phyloP scores from a whole-genome alignment of 2,888 invertebrate species.

The Coleophora flavipennella region DNA sequence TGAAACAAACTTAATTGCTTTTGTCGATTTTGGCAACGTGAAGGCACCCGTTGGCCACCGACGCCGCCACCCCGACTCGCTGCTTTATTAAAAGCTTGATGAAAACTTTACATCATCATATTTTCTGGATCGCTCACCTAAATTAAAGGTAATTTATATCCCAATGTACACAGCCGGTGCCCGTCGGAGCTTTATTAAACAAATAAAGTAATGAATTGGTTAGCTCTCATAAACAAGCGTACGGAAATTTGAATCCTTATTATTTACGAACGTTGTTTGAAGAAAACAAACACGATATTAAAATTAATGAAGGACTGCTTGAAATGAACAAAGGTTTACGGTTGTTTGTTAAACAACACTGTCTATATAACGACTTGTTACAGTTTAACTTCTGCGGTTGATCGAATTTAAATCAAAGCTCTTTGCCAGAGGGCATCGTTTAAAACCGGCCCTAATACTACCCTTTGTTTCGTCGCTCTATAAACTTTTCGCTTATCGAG shows the following conservation, averaged over 20 bases:
- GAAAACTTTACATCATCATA: constrained; percentile 66
- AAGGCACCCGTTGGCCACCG: background rate
- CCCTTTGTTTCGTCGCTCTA: too few relatives aligned
- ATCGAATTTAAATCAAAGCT: too few relatives aligned
- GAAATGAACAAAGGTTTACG: constrained; percentile 16
- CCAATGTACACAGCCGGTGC: constrained; percentile 54
- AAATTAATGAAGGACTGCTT: constrained; percentile 31
- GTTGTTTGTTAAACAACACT: constrained; percentile 17
- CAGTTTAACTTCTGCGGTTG: too few relatives aligned
- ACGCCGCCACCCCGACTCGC: constrained; percentile 14
- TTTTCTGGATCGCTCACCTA: constrained; percentile 64
- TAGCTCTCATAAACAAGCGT: constrained; percentile 52
- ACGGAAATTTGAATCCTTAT: constrained; percentile 53
- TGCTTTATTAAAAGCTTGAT: constrained; percentile 54
- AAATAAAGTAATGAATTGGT: constrained; percentile 65
- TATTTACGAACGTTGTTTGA: constrained; percentile 43
- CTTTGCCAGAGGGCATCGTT: too few relatives aligned
- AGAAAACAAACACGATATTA: constrained; percentile 33
- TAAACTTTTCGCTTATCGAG: too few relatives aligned
- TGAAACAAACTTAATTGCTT: too few relatives aligned
- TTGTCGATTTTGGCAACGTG: too few relatives aligned
- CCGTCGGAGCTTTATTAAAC: constrained; percentile 61
- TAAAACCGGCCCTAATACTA: too few relatives aligned
- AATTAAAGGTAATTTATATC: constrained; percentile 69
- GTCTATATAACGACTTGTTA: background rate